Evolutionary conservation across 2,113 vertebrate species (phyloP).

Genomic region (Andinoacara biseriatus): DNA sequence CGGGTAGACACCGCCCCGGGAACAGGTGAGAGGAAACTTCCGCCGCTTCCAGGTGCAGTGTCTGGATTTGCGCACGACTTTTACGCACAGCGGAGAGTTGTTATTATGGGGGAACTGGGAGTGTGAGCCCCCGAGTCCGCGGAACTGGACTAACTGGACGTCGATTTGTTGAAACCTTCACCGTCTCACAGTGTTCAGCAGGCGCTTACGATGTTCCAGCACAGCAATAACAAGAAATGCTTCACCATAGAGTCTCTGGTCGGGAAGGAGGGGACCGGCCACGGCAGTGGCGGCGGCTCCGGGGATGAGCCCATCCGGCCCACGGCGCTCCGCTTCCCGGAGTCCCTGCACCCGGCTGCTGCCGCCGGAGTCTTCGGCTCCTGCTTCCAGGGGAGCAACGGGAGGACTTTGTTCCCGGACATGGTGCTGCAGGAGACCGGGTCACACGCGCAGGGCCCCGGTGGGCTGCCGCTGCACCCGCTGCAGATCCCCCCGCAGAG

Average conservation of each 20-base stretch:
- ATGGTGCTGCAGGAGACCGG: constrained; percentile 81
- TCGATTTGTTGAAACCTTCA: background rate
- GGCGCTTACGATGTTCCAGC: constrained; percentile 73
- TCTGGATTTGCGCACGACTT: constrained; percentile 23
- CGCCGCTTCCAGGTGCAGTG: constrained; percentile 9
- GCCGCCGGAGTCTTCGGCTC: constrained; percentile 75
- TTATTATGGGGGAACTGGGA: constrained; percentile 70
- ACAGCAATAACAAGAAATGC: constrained; percentile 74
- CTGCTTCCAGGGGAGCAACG: constrained; percentile 77
- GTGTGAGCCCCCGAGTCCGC: constrained; percentile 48
- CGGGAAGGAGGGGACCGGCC: constrained; percentile 73
- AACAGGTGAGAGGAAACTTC: constrained; percentile 45
- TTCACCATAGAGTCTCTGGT: constrained; percentile 84
- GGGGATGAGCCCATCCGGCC: constrained; percentile 80
- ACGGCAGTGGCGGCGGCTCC: constrained; percentile 49
- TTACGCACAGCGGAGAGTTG: constrained; percentile 40
- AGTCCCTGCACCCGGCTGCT: constrained; percentile 73
- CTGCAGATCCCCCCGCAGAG: constrained; percentile 80
- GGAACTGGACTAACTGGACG: constrained; percentile 43
- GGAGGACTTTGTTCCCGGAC: constrained; percentile 80
- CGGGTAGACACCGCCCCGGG: constrained; percentile 12
- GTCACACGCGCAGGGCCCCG: constrained; percentile 63
- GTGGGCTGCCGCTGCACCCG: constrained; percentile 77
- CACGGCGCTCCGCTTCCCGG: constrained; percentile 77
- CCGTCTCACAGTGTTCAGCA: background rate